phyloP scores from a whole-genome alignment of 2,888 invertebrate species.

The Odontocolon sp. region DNA sequence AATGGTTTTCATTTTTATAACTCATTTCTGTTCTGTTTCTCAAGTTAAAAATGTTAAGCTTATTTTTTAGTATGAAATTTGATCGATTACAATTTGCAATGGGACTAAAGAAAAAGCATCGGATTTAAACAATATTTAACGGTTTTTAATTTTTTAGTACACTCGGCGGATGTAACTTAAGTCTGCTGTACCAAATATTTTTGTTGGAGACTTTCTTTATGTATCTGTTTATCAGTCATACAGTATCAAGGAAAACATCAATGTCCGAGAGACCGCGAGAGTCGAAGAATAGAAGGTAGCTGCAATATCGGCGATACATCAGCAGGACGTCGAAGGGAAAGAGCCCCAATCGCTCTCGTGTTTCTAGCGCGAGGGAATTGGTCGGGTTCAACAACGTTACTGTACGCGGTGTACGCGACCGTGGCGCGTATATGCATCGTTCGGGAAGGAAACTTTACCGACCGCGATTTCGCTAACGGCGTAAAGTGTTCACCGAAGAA shows the following conservation, averaged over 20 bases:
- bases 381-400: conserved; percentile 29
- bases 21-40: no score
- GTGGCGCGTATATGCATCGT: conserved; percentile 66
- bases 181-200: no score
- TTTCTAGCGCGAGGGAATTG: conserved; percentile 37
- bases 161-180: no score
- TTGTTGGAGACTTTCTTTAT: background rate
- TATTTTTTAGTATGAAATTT: no score
- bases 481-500: conserved; percentile 70
- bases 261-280: background rate
- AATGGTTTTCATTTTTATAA: no score
- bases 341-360: conserved; percentile 68
- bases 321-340: conserved; percentile 72
- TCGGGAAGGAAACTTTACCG: conserved; percentile 70
- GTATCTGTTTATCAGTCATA: background rate
- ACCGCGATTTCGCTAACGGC: conserved; percentile 74
- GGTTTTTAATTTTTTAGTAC: no score
- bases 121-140: no score
- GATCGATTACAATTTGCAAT: no score
- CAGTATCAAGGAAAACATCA: no score
- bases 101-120: no score
- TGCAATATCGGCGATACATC: conserved; percentile 77
- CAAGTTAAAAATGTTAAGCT: no score
- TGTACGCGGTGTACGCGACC: conserved; percentile 7
- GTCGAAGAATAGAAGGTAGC: conserved; percentile 73